A percentile compares a stretch with the other conserved stretches of the same genome.
phyloP scores from a whole-genome alignment of 1,140 invertebrate genomes.

The Coboldia fuscipes region DNA sequence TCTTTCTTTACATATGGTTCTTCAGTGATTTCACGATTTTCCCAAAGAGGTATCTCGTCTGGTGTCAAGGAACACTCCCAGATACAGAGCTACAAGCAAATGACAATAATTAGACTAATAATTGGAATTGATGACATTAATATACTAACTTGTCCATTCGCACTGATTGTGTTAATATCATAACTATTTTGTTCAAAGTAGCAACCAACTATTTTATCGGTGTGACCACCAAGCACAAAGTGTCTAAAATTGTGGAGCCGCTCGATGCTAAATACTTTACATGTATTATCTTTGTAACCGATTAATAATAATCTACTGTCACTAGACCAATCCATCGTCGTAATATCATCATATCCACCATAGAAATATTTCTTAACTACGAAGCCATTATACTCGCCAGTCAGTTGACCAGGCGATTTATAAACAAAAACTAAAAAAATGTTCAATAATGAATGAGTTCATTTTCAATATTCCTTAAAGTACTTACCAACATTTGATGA shows the following conservation, averaged over 20 bases:
- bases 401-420: constrained; percentile 55
- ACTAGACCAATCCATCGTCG: constrained; percentile 73
- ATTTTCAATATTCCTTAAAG: neutral
- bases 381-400: constrained; percentile 74
- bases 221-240: constrained; percentile 56
- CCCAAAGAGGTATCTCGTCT: constrained; percentile 21
- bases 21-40: constrained; percentile 12
- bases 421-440: constrained; percentile 58
- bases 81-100: constrained; percentile 43
- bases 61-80: constrained; percentile 61
- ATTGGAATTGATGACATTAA: no score
- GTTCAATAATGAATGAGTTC: neutral
- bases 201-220: constrained; percentile 55
- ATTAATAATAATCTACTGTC: constrained; percentile 72
- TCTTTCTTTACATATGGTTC: constrained; percentile 9
- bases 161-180: constrained; percentile 54
- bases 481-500: constrained; percentile 56
- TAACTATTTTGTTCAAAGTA: constrained; percentile 77
- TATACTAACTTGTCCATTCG: constrained; percentile 32
- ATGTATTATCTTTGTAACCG: constrained; percentile 72
- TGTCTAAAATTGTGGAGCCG: constrained; percentile 50
- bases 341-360: constrained; percentile 57
- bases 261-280: constrained; percentile 54
- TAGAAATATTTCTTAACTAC: constrained; percentile 63
- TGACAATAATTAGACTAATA: no score